These are phyloP conservation scores for Chironex yamaguchii DNA, from an alignment of 30 jellyfish, hydroid and myxozoan species.

Conservation along the genomic window DNA sequence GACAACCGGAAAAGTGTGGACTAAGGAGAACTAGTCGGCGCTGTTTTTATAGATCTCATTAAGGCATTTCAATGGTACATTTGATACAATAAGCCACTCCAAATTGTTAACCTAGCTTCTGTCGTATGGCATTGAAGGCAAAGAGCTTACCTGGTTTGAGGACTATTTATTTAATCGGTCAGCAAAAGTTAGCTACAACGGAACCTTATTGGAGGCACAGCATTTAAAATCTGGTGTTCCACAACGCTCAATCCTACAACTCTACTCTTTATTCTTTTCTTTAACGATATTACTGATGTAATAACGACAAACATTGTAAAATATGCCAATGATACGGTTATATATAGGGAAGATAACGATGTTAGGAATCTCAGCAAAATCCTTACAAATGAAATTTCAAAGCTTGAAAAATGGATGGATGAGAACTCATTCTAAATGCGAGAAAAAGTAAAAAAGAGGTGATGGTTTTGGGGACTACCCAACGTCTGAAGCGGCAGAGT, in stretches of 20 bases:
- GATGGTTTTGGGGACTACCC: too few species aligned
- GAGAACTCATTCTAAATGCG: background rate
- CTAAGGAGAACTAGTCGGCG: too few species aligned
- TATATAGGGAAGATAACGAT: constrained; percentile 38
- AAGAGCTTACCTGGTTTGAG: constrained; percentile 1
- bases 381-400: background rate
- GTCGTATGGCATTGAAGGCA: constrained; percentile 5
- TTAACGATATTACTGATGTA: background rate
- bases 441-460: background rate
- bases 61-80: constrained; percentile 33
- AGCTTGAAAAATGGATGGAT: background rate
- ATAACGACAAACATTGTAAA: constrained; percentile 1
- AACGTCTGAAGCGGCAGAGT: constrained; percentile 4
- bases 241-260: background rate
- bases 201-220: too few species aligned
- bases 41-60: constrained; percentile 29
- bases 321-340: constrained; percentile 71
- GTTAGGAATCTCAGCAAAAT: constrained; percentile 20
- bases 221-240: too few species aligned
- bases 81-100: too few species aligned
- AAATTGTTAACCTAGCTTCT: too few species aligned
- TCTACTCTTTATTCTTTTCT: background rate
- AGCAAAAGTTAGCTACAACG: background rate
- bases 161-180: background rate
- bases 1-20: too few species aligned